phyloP scores from a whole-genome alignment of 2,113 vertebrate species.

The Caracal caracal region DNA sequence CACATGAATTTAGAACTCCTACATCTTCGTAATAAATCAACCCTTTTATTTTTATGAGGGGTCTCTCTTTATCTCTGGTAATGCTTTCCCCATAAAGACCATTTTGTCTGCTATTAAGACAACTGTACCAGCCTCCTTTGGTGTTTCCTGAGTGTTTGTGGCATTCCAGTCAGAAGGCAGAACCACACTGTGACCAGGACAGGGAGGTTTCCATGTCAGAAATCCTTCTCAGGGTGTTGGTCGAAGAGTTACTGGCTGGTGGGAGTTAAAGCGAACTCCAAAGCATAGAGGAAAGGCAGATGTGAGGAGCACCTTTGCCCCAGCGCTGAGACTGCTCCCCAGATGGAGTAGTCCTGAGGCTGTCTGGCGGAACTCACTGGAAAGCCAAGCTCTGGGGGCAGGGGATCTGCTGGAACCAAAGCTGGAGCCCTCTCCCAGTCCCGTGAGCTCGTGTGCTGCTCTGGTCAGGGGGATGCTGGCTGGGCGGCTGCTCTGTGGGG shows the following conservation, averaged over 20 bases:
- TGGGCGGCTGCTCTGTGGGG: neutral
- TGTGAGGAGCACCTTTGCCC: neutral
- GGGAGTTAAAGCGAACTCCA: neutral
- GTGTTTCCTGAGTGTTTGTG: neutral
- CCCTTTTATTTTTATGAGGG: neutral
- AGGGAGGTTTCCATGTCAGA: neutral
- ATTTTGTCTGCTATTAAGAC: neutral
- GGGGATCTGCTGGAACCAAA: neutral
- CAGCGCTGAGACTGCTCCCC: neutral
- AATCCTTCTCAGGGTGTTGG: rapidly evolving
- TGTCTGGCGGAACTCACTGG: neutral
- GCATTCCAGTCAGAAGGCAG: neutral
- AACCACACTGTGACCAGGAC: neutral
- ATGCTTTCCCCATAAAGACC: neutral
- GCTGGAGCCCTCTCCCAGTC: neutral
- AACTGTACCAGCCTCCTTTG: neutral
- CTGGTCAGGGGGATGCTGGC: neutral
- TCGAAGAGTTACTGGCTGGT: neutral
- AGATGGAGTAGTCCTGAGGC: neutral
- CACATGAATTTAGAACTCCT: neutral
- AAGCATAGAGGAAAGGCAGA: neutral
- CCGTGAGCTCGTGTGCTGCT: rapidly evolving
- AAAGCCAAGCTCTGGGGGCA: neutral
- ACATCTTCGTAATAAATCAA: neutral
- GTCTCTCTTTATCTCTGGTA: neutral